A percentile compares a stretch with the other conserved stretches of the same genome.
Conservation (phyloP, 1,140 invertebrate genomes). For the Panulirus ornatus region DNA sequence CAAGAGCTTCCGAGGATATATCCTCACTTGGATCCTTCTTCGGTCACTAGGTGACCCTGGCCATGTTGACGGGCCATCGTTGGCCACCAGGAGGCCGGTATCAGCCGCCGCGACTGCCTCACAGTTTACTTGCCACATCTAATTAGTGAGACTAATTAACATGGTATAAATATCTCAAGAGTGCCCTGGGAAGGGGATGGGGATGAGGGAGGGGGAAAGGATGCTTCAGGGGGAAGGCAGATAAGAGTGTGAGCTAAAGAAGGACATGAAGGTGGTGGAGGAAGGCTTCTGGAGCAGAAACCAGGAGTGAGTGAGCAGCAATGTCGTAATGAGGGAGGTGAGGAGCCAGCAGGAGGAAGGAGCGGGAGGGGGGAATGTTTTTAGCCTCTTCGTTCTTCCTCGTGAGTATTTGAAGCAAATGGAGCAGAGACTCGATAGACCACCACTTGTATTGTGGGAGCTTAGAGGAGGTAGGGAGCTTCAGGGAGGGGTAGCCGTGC, state of each 20-base stretch:
- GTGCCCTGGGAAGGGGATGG: background rate
- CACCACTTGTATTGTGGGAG: background rate
- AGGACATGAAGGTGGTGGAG: background rate
- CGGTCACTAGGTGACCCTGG: no score
- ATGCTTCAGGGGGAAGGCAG: background rate
- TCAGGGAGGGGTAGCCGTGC: background rate
- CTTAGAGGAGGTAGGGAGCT: background rate
- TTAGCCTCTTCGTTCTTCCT: background rate
- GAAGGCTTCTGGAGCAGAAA: background rate
- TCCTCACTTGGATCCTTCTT: no score
- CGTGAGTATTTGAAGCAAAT: background rate
- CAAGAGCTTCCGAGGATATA: no score
- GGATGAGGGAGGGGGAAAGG: background rate
- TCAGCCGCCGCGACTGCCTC: no score
- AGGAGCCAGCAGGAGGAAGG: background rate
- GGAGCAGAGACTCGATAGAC: background rate
- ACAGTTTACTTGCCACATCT: no score
- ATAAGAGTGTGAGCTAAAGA: no score
- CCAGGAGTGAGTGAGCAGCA: background rate
- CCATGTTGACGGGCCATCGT: no score
- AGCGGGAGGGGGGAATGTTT: constrained; percentile 4
- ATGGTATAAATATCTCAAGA: no score
- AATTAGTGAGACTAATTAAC: no score
- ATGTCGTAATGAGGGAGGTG: background rate
- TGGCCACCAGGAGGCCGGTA: no score